Evolutionary conservation across 2,113 vertebrate genomes (phyloP), one percentile per base, ranked within the genome.

Genomic region (Amblyopsis rosae): DNA sequence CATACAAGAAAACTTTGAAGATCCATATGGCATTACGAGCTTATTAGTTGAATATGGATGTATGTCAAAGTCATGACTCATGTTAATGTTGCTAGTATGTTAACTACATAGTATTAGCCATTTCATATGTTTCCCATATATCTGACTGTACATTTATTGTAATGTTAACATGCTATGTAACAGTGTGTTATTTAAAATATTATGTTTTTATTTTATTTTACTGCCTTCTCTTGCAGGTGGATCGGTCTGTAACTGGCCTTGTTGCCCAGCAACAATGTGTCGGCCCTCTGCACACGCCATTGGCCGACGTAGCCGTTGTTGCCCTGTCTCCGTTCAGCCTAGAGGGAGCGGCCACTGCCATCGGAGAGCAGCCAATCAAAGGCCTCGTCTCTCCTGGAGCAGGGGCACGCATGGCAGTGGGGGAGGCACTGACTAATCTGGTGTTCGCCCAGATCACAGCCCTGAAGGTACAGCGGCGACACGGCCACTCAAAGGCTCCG

Each of bases 251-350:
- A 80, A 93, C 95, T 0, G 96, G 96, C 32, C 88, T 98, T 75
- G 95, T 98, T 75, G 96, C 96, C 17, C 96, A 97, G 88, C 96
- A 98, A 81, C 96, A 98, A 85, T 98, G 96, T 12, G 96, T 98
- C 0, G 96, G 96, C 0, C 95, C 96, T 9, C 93, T 98, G 26
- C 95, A 97, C 80, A 97, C 96, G 1, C 96, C 96, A 0, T 65
- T 98, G 78, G 96, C 96, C 0, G 93, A 98, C 1, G 95, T 96
- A 16, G 96, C 96, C 0, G 95, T 98, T 33, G 93, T 98, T 59
- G 95, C 96, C 3, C 80, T 98, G 59, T 97, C 96, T 12, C 94
- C 94, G 1, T 94, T 95, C 4, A 87, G 94, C 72, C 90, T 91
- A 0, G 67, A 90, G 62, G 96, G 96, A 59, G 95, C 94, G 0